Percentiles rank a stretch among this genome's conserved stretches.
Conservation (phyloP, 2,113 vertebrate species). For the Corythornis vintsioides region DNA sequence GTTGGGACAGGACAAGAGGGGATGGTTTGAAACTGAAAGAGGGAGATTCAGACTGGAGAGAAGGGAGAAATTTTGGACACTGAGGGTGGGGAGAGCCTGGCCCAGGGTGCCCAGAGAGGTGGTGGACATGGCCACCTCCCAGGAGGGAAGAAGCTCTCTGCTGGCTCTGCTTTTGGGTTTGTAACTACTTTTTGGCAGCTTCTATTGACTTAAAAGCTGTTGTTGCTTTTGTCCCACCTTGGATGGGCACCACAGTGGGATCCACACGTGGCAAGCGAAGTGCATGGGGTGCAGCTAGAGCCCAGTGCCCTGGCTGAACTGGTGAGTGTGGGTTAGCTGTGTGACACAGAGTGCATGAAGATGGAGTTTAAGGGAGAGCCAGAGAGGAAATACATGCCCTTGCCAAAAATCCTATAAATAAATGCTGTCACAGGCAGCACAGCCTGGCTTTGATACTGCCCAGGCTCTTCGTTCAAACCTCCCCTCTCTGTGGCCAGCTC, state of each 20-base stretch:
- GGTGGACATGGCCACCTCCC: no score
- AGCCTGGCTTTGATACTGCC: background rate
- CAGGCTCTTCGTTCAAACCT: background rate
- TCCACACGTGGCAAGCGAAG: no score
- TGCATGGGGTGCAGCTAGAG: fast-evolving
- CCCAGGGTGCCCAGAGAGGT: no score
- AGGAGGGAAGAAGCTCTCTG: background rate
- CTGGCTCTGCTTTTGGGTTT: background rate
- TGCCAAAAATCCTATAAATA: background rate
- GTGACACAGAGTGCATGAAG: background rate
- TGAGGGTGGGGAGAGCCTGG: no score
- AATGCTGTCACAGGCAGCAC: background rate
- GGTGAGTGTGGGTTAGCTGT: background rate
- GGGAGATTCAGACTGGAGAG: no score
- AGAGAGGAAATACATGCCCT: background rate
- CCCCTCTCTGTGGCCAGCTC: background rate
- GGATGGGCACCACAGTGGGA: fast-evolving
- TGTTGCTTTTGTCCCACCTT: background rate
- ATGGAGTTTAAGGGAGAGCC: background rate
- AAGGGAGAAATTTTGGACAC: no score
- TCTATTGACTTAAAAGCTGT: background rate
- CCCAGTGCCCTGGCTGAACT: background rate
- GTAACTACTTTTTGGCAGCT: background rate
- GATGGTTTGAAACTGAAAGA: no score
- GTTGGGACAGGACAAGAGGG: no score